phyloP scores from a whole-genome alignment of 1,140 invertebrate species.

The Periplaneta americana region DNA sequence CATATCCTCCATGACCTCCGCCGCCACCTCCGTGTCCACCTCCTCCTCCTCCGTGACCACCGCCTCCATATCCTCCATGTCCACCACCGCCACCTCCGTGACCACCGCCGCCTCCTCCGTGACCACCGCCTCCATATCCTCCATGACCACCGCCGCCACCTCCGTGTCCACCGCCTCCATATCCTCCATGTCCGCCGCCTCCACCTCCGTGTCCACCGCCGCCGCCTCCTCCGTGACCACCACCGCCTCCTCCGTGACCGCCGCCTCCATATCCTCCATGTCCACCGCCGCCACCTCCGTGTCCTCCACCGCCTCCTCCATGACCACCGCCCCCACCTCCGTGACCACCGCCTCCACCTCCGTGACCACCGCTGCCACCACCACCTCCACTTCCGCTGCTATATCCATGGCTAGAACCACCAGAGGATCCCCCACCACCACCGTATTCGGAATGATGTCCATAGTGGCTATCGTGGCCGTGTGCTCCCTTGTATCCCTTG shows the following conservation, averaged over 20 bases:
- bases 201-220: background rate
- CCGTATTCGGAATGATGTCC: conserved; percentile 38
- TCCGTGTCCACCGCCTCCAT: conserved; percentile 21
- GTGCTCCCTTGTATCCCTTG: conserved; percentile 46
- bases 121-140: conserved; percentile 21
- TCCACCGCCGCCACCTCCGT: no score
- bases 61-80: background rate
- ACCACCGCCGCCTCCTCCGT: background rate
- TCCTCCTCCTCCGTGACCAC: background rate
- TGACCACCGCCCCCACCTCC: conserved; percentile 19
- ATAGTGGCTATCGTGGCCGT: conserved; percentile 41
- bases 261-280: no score
- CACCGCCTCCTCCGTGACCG: no score
- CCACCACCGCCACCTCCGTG: background rate
- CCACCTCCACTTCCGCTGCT: background rate
- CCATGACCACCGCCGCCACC: background rate
- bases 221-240: background rate
- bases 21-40: background rate
- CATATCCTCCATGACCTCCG: background rate
- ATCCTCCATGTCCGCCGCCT: background rate
- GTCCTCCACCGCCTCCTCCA: background rate
- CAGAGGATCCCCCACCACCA: background rate
- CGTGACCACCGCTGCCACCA: background rate
- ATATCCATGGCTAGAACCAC: background rate
- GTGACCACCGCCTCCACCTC: background rate